Base-by-base conservation (phyloP, 2,113 vertebrate genomes). In the Hypocryptadius cinnamomeus region DNA sequence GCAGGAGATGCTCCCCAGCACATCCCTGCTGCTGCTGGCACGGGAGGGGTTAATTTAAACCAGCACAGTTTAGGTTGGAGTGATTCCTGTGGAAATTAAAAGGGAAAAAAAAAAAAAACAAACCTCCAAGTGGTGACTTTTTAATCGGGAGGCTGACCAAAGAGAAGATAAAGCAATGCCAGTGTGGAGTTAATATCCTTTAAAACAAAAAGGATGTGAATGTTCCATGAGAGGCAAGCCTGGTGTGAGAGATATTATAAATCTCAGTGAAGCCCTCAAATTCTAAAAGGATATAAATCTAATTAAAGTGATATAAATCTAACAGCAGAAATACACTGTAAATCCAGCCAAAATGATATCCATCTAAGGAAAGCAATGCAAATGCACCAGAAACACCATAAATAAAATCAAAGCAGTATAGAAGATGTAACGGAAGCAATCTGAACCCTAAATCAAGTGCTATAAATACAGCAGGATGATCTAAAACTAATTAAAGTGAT, bases 281-380 rank as follows among this genome's bases (percentile, higher is more conserved):
- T 93, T 77, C 86, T 64, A 85, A 89, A 94, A 71, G 93, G 90
- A 90, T 96, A 96, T 95, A 97, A 97, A 95, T 97, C 97, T 97
- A 96, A 96, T 97, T 97, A 97, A 96, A 97, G 87, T 33, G 95
- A 94, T 96, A 97, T 96, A 94, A 97, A 96, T 93, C 94, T 95
- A 94, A 80, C 85, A 19, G 66, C 56, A 79, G 82, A 93, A 96
- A 91, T 87, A 88, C 89, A 95, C 89, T 95, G 85, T 95, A 96
- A 96, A 97, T 97, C 94, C 92, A 94, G 93, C 93, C 89, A 95
- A 91, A 96, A 78, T 69, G 65, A 94, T 91, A 94, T 77, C 94
- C 92, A 91, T 96, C 96, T 91, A 93, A 93, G 83, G 92, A 86
- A 95, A 97, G 96, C 82, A 94, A 93, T 66, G n/a, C 94, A 96